phyloP scores from a whole-genome alignment of 2,797 vertebrate species.

The Halcyon smyrnensis region DNA sequence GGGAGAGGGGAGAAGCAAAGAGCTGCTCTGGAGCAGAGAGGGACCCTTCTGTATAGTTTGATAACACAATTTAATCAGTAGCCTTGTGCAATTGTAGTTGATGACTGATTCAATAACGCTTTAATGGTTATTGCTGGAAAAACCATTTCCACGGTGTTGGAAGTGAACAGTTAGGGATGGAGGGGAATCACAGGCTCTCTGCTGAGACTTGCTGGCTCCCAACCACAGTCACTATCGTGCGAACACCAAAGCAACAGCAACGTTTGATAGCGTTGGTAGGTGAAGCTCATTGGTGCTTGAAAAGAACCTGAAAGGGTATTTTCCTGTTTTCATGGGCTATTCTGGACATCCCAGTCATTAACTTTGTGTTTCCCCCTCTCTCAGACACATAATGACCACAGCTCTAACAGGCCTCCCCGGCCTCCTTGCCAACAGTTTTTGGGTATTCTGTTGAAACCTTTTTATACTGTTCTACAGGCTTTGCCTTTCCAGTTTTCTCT shows the following conservation, averaged over 20 bases:
- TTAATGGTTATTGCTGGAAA: neutral
- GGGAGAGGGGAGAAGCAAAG: neutral
- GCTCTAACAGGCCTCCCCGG: neutral
- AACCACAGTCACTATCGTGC: rapidly evolving
- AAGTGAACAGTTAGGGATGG: neutral
- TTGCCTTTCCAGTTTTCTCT: neutral
- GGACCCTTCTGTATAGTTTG: rapidly evolving
- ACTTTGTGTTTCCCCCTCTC: neutral
- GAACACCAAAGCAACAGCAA: neutral
- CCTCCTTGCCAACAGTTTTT: neutral
- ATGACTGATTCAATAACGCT: neutral
- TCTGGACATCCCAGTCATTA: neutral
- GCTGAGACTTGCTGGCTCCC: neutral
- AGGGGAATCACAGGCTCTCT: neutral
- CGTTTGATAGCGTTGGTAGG: neutral
- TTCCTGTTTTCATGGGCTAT: neutral
- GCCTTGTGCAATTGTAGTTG: neutral
- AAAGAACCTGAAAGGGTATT: neutral
- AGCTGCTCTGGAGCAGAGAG: neutral
- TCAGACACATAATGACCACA: neutral
- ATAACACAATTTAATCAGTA: neutral
- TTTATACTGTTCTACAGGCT: neutral
- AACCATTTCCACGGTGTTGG: neutral
- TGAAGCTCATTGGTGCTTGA: neutral
- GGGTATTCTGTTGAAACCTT: neutral